Evolutionary conservation across 2,888 invertebrate species (phyloP), one percentile per base, ranked within the genome.

Genomic region (Druceiella hillmani): DNA sequence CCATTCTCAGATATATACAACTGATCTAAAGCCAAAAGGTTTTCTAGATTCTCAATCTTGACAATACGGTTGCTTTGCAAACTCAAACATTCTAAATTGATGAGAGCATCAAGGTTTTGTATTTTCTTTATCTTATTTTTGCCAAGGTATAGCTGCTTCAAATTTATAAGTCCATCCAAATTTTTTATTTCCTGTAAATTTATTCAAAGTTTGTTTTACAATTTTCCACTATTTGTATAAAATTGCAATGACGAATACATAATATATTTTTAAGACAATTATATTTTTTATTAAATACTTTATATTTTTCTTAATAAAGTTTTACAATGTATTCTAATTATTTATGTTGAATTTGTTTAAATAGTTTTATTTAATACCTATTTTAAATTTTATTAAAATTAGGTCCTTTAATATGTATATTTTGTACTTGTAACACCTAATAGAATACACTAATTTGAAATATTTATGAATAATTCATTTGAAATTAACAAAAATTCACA

Each of bases 1-100:
- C 92, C 94, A 67, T 99, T 98, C 63, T 95, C 91, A 1, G 95
- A 95, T 43, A 95, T 56, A 59, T 98, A 98, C 9, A 98, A 62
- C 57, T 98, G 90, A 32, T 86, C 85, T 41, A 98, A 62, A 35
- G 86, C 80, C 0, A 59, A 70, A 14, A 94, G 62, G 2, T 74
- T 69, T 0, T 84, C 83, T 35, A 99, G 56, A 52, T 91, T 90
- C 57, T 95, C 93, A 41, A 99, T 84, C 59, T 84, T 84, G 0
- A 78, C 73, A 28, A 99, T 69, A 3, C 97, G 79, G 65, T 99
- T 99, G 51, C 87, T 87, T 74, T 94, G 95, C 27, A 97, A 57
- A 48, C 93, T 93, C 9, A 98, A 64, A 43, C 90, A 78, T 46
- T 83, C 80, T 22, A 98, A 71, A 41, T 84, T 79, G 1, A 66